These are phyloP conservation scores for Lophotis ruficrista DNA, from an alignment of 2,113 vertebrate species.

Conservation along the genomic window DNA sequence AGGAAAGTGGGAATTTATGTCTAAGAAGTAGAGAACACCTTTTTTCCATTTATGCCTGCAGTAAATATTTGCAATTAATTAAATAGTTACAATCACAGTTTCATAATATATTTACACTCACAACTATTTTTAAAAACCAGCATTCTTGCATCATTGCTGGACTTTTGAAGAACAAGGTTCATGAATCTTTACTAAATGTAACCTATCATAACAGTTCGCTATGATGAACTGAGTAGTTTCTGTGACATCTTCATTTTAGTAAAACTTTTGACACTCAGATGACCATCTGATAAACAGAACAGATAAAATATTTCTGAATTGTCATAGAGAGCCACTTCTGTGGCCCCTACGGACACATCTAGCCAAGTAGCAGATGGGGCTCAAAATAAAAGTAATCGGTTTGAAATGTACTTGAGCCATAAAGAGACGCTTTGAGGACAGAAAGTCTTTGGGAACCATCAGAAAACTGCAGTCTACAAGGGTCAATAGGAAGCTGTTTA, in stretches of 20 bases:
- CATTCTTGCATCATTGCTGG: background rate
- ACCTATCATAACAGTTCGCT: background rate
- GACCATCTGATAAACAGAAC: background rate
- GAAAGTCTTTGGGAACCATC: background rate
- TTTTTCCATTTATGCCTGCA: background rate
- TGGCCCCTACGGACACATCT: background rate
- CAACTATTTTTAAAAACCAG: background rate
- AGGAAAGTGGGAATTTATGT: background rate
- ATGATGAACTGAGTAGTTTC: background rate
- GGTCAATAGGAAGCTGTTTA: background rate
- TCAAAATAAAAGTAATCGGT: background rate
- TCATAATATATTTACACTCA: background rate
- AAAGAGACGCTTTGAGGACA: background rate
- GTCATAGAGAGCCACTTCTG: background rate
- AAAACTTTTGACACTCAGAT: background rate
- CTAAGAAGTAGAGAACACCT: background rate
- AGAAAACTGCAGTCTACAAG: background rate
- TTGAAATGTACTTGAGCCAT: background rate
- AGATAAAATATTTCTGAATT: background rate
- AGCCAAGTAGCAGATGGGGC: background rate
- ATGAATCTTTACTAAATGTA: background rate
- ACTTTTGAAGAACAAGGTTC: background rate
- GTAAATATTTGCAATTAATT: background rate
- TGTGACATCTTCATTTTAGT: background rate
- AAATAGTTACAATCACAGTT: background rate